phyloP scores from a whole-genome alignment of 1,140 invertebrate genomes.

The Drepana arcuata region DNA sequence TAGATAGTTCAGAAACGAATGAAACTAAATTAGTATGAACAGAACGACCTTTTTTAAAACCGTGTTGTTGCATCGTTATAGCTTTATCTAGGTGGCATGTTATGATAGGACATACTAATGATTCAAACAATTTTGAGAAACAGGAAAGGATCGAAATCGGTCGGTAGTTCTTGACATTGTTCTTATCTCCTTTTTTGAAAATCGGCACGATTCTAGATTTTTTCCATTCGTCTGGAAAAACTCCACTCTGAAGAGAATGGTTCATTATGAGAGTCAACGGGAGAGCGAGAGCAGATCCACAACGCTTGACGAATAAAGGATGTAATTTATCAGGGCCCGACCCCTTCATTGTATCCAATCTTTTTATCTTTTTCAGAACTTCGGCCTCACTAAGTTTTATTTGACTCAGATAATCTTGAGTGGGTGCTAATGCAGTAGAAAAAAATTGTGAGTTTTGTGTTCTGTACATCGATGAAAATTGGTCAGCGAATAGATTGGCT shows the following conservation, averaged over 20 bases:
- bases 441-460: neutral
- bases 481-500: neutral
- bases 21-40: conserved; percentile 4
- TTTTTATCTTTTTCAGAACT: neutral
- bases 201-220: neutral
- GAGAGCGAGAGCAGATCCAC: neutral
- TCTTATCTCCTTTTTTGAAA: neutral
- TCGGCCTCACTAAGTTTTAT: neutral
- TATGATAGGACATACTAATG: conserved; percentile 5
- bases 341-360: neutral
- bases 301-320: neutral
- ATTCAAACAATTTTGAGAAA: conserved; percentile 9
- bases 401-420: neutral
- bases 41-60: conserved; percentile 8
- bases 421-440: no score
- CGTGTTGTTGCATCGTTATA: conserved; percentile 5
- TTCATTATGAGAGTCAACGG: neutral
- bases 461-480: neutral
- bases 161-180: neutral
- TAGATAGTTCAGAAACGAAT: neutral
- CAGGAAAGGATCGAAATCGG: conserved; percentile 9
- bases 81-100: no score
- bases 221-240: neutral
- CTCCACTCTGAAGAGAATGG: neutral
- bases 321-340: neutral